Percentiles rank a stretch among this genome's conserved stretches.
phyloP scores from a whole-genome alignment of 2,888 invertebrate genomes.

The Amiota mariae region DNA sequence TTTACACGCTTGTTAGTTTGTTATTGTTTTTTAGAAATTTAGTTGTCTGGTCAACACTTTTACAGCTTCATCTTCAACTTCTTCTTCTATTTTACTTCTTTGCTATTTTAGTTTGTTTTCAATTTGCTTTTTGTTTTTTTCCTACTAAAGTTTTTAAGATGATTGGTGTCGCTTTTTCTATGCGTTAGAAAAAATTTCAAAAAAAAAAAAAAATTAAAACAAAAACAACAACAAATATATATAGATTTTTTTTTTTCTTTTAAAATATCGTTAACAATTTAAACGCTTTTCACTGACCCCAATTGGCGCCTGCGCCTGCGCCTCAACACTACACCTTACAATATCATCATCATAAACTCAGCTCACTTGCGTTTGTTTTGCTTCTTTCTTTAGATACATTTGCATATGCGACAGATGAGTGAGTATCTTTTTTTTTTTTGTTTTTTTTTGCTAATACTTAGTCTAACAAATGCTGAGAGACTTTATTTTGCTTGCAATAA shows the following conservation, averaged over 20 bases:
- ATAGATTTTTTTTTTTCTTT: constrained; percentile 36
- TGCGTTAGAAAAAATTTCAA: constrained; percentile 23
- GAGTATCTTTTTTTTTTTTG: neutral
- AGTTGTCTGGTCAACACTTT: constrained; percentile 28
- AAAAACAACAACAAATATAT: constrained; percentile 29
- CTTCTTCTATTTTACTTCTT: neutral
- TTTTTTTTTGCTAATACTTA: neutral
- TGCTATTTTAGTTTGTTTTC: constrained; percentile 8
- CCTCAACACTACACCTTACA: constrained; percentile 29
- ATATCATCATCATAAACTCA: constrained; percentile 31
- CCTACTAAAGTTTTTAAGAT: constrained; percentile 9
- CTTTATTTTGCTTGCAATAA: no score
- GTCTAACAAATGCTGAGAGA: no score
- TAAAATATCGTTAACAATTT: constrained; percentile 65
- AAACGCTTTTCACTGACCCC: constrained; percentile 73
- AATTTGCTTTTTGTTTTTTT: neutral
- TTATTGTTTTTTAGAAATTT: constrained; percentile 30
- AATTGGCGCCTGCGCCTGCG: constrained; percentile 55
- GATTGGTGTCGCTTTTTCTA: constrained; percentile 23
- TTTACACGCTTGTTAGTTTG: constrained; percentile 27
- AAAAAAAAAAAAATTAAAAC: constrained; percentile 24
- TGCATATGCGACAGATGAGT: neutral
- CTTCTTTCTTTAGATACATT: neutral
- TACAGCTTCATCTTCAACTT: constrained; percentile 25
- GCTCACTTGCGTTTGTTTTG: neutral